Evolutionary conservation across 2,797 vertebrate genomes (phyloP).

Genomic region (Amazonetta brasiliensis): DNA sequence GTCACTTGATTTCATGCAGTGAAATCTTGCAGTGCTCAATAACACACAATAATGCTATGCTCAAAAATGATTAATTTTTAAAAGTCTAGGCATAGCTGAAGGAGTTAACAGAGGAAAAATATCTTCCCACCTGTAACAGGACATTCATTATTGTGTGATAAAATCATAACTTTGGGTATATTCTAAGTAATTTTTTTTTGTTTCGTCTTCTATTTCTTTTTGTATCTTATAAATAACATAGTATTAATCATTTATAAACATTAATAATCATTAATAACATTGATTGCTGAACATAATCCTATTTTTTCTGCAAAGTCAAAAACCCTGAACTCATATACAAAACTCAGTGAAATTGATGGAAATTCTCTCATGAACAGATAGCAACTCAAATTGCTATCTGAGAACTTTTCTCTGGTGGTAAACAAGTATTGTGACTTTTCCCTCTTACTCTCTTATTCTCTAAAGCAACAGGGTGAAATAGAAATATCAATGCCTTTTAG

Average conservation of each 20-base stretch:
- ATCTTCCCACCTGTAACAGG: background rate
- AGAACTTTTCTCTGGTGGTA: background rate
- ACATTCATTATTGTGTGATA: background rate
- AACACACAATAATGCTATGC: background rate
- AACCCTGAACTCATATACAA: background rate
- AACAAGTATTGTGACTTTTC: background rate
- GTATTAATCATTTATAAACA: background rate
- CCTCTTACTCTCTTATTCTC: background rate
- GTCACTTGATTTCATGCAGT: background rate
- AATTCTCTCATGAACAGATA: background rate
- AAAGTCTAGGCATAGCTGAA: background rate
- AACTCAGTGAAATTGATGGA: background rate
- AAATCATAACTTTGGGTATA: background rate
- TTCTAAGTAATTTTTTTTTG: background rate
- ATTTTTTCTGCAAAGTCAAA: background rate
- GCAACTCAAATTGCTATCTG: background rate
- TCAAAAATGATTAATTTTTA: background rate
- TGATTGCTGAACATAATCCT: background rate
- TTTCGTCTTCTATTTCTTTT: background rate
- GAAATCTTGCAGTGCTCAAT: background rate
- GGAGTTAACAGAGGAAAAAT: background rate
- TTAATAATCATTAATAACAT: background rate
- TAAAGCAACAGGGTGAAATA: background rate
- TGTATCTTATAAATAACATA: background rate
- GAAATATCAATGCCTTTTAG: background rate